A percentile compares a stretch with the other conserved stretches of the same genome.
Evolutionary conservation across 2,797 vertebrate genomes (phyloP).

Genomic region (Acanthornis magna): DNA sequence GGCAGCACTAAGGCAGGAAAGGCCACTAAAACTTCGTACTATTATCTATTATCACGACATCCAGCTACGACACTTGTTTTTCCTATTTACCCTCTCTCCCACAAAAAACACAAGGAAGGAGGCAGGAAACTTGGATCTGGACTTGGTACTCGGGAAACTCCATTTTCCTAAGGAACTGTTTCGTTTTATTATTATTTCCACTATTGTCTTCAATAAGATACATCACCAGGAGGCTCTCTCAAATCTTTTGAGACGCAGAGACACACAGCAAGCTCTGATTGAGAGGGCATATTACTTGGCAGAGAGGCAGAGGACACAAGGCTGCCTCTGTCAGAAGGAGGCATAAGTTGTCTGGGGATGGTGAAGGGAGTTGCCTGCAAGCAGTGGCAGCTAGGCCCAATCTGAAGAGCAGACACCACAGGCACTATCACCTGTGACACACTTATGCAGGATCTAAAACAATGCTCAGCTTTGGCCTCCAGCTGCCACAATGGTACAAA

Average conservation of each 20-base stretch:
- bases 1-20: not conserved
- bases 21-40: not conserved
- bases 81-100: not conserved
- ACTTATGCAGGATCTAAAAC: not conserved
- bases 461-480: not conserved
- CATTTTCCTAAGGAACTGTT: not conserved
- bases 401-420: not conserved
- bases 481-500: not conserved
- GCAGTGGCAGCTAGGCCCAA: rapidly evolving
- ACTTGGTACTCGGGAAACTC: not conserved
- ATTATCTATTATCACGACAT: not conserved
- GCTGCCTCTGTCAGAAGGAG: not conserved
- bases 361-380: not conserved
- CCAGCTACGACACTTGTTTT: not conserved
- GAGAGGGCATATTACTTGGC: not conserved
- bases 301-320: not conserved
- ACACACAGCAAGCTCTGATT: not conserved
- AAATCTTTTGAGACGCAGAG: not conserved
- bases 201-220: not conserved
- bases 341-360: not conserved
- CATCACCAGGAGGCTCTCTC: not conserved
- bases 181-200: not conserved
- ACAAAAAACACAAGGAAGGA: not conserved
- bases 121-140: not conserved
- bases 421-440: rapidly evolving